phyloP scores from a whole-genome alignment of 2,888 invertebrate species.

The Cotesia congregata region DNA sequence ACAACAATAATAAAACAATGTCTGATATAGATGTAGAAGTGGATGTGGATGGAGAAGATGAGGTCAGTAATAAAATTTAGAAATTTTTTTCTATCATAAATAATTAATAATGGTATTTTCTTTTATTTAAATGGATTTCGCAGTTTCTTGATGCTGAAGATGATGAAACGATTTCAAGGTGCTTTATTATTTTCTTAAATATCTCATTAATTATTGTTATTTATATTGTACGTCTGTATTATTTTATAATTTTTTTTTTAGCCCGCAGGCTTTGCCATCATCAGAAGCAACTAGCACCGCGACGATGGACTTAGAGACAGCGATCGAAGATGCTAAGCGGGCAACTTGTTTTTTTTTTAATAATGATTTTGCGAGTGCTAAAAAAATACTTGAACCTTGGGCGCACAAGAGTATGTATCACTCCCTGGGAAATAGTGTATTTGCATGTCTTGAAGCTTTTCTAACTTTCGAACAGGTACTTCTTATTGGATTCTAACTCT shows the following conservation, averaged over 20 bases:
- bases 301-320: constrained; percentile 76
- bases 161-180: not conserved
- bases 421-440: constrained; percentile 89
- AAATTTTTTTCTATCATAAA: not conserved
- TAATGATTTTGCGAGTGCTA: constrained; percentile 89
- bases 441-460: constrained; percentile 92
- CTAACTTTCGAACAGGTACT: constrained; percentile 87
- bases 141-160: not conserved
- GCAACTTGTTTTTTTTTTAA: constrained; percentile 94
- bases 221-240: not conserved
- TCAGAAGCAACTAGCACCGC: not conserved
- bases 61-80: not conserved
- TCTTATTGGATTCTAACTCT: not conserved
- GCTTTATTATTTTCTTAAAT: not conserved
- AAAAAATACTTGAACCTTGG: constrained; percentile 84
- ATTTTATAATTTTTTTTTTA: not conserved
- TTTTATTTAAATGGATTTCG: not conserved
- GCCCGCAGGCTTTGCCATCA: not conserved
- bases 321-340: constrained; percentile 82
- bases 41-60: not conserved
- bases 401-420: constrained; percentile 90
- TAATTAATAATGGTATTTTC: not conserved
- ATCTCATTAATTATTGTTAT: not conserved
- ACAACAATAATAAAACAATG: not conserved
- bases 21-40: not conserved